Percentiles rank a stretch among this genome's conserved stretches.
These are phyloP conservation scores for Pseudolaguvia tuberculata DNA, from an alignment of 2,113 vertebrate genomes.

Conservation along the genomic window DNA sequence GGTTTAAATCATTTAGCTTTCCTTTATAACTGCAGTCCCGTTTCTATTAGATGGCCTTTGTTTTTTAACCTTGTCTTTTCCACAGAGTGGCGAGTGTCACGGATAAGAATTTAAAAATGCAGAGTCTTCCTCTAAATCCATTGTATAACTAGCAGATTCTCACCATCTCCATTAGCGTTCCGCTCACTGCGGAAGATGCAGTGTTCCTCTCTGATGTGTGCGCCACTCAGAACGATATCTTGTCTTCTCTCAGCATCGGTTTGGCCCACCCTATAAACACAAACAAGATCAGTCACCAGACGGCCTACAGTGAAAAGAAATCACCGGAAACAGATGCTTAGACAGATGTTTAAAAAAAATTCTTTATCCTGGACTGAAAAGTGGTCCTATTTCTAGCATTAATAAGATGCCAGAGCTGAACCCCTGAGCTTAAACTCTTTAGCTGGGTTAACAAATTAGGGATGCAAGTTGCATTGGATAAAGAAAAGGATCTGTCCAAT, in stretches of 20 bases:
- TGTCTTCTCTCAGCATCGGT: slow-evolving; percentile 90
- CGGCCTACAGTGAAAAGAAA: not conserved
- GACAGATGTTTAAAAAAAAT: not conserved
- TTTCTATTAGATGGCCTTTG: not conserved
- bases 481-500: no score
- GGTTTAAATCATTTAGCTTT: not conserved
- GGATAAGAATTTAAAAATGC: no score
- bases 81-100: no score
- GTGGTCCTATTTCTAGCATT: not conserved
- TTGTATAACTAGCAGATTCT: slow-evolving; percentile 34
- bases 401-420: no score
- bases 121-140: not conserved
- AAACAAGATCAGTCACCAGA: slow-evolving; percentile 22
- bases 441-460: no score
- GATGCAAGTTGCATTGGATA: no score
- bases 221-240: slow-evolving; percentile 95
- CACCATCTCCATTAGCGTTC: slow-evolving; percentile 83
- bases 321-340: not conserved
- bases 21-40: not conserved
- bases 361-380: not conserved
- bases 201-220: slow-evolving; percentile 95
- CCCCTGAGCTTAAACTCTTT: no score
- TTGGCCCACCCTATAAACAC: slow-evolving; percentile 84
- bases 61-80: not conserved
- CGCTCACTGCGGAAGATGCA: slow-evolving; percentile 93